A percentile compares a stretch with the other conserved stretches of the same genome.
Evolutionary conservation across 1,140 invertebrate genomes (phyloP).

Genomic region (Dolichoris vasculosae): DNA sequence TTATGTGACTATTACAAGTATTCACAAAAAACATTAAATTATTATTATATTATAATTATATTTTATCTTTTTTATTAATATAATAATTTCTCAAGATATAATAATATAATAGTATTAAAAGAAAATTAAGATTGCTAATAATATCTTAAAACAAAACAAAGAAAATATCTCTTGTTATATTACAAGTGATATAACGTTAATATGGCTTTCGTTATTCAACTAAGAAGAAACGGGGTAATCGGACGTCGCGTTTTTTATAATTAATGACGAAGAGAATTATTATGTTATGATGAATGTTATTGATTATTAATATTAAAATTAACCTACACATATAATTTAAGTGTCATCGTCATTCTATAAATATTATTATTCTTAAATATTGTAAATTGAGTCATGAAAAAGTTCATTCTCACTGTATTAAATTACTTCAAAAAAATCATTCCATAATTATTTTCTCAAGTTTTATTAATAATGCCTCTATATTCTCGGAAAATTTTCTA

Average conservation of each 20-base stretch:
- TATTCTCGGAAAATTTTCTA: slow-evolving; percentile 34
- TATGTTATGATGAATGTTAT: slow-evolving; percentile 24
- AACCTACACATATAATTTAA: slow-evolving; percentile 52
- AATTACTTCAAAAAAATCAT: slow-evolving; percentile 13
- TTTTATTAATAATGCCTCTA: slow-evolving; percentile 31
- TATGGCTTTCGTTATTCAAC: slow-evolving; percentile 28
- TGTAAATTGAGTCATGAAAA: slow-evolving; percentile 10
- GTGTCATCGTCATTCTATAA: slow-evolving; percentile 52
- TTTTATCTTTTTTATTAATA: slow-evolving; percentile 11
- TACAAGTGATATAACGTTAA: slow-evolving; percentile 35
- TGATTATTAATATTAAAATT: slow-evolving; percentile 36
- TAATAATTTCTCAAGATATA: neutral
- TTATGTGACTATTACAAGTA: neutral
- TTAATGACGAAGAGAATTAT: slow-evolving; percentile 31
- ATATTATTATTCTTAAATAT: slow-evolving; percentile 37
- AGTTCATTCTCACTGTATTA: slow-evolving; percentile 18
- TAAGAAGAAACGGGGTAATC: neutral
- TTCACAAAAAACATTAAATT: slow-evolving; percentile 1
- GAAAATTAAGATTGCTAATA: slow-evolving; percentile 38
- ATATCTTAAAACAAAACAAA: slow-evolving; percentile 32
- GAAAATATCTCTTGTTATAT: slow-evolving; percentile 48
- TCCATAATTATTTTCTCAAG: slow-evolving; percentile 24
- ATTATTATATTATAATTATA: neutral
- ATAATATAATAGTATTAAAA: slow-evolving; percentile 19
- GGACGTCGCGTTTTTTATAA: neutral